These are phyloP conservation scores for Synergus japonicus DNA, from an alignment of 2,888 invertebrate genomes.

Conservation along the genomic window DNA sequence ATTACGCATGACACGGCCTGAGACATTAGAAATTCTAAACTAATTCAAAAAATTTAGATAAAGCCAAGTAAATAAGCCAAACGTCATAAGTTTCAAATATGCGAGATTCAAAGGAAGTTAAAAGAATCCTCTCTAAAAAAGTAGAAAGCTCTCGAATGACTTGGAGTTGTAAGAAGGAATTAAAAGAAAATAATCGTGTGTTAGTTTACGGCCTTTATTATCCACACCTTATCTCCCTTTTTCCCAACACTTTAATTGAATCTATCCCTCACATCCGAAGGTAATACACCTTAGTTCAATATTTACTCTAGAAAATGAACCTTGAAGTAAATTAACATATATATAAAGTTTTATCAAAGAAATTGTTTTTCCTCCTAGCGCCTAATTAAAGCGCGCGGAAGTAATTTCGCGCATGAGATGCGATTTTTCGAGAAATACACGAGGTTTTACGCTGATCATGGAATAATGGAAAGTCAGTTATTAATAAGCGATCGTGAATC, in stretches of 20 bases:
- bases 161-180: too few relatives aligned
- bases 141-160: too few relatives aligned
- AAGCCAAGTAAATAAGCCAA: too few relatives aligned
- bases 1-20: neutral
- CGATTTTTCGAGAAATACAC: conserved; percentile 1
- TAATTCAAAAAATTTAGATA: neutral
- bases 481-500: conserved; percentile 35
- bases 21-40: conserved; percentile 1
- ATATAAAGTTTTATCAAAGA: conserved; percentile 3
- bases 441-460: neutral
- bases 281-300: neutral
- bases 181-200: too few relatives aligned
- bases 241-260: neutral
- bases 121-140: too few relatives aligned
- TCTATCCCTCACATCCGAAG: neutral
- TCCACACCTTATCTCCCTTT: neutral
- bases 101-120: too few relatives aligned
- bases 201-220: neutral
- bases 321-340: neutral
- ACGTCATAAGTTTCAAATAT: too few relatives aligned
- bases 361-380: neutral
- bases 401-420: conserved; percentile 34
- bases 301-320: conserved; percentile 11
- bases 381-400: conserved; percentile 23
- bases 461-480: conserved; percentile 34